A percentile compares a stretch with the other conserved stretches of the same genome.
phyloP scores from a whole-genome alignment of 2,797 vertebrate genomes.

The Centroberyx gerrardi region DNA sequence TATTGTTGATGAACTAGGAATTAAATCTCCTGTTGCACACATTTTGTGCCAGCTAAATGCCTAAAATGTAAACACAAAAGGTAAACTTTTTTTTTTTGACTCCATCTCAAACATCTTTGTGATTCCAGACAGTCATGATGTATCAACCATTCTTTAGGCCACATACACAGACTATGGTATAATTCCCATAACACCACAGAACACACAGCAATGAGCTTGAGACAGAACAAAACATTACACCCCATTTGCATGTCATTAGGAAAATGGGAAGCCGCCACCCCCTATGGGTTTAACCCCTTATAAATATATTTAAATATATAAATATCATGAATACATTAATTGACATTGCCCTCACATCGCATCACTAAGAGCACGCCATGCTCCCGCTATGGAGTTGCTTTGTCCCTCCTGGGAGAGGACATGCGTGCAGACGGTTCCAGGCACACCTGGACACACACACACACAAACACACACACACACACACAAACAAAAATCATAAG shows the following conservation, averaged over 20 bases:
- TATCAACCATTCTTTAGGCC: conserved; percentile 24
- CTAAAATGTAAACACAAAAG: background rate
- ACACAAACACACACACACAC: background rate
- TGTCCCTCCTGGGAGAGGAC: conserved; percentile 63
- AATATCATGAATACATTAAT: conserved; percentile 89
- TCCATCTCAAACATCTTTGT: conserved; percentile 11
- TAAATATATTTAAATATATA: conserved; percentile 91
- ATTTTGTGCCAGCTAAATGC: background rate
- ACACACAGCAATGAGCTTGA: conserved; percentile 74
- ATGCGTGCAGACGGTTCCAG: conserved; percentile 27
- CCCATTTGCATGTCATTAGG: conserved; percentile 88
- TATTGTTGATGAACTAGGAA: conserved; percentile 11
- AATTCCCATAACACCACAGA: conserved; percentile 62
- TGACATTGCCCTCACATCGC: conserved; percentile 71
- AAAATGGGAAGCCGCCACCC: conserved; percentile 76
- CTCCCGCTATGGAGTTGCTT: conserved; percentile 48
- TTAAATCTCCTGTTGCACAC: background rate
- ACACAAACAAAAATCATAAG: conserved; percentile 35
- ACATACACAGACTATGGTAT: conserved; percentile 1
- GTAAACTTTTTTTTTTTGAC: background rate
- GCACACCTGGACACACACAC: conserved; percentile 45
- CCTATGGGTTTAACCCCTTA: conserved; percentile 85
- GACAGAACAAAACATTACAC: conserved; percentile 83
- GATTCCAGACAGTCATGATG: background rate
- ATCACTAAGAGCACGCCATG: conserved; percentile 67